Percentiles rank a stretch among this genome's conserved stretches.
Evolutionary conservation across 2,113 vertebrate species (phyloP).

Genomic region (Myotis davidii): DNA sequence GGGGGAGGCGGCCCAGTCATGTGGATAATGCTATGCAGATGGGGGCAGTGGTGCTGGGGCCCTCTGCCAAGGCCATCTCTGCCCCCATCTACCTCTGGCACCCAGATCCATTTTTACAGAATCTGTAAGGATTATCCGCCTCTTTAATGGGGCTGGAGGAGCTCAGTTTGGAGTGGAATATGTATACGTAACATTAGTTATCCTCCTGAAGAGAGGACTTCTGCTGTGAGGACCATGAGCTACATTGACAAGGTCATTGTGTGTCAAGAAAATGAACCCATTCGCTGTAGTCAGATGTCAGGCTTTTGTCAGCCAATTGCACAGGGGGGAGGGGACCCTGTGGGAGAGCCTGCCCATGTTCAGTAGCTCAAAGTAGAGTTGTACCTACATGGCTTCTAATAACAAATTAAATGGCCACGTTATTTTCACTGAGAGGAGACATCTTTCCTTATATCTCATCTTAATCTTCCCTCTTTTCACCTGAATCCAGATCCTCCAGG

Average conservation of each 20-base stretch:
- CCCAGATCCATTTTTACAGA: conserved; percentile 25
- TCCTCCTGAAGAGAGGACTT: background rate
- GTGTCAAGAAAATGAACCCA: background rate
- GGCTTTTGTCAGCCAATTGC: background rate
- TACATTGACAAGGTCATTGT: background rate
- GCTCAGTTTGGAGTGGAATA: background rate
- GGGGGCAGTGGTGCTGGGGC: conserved; percentile 47
- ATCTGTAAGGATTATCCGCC: background rate
- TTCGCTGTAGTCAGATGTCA: background rate
- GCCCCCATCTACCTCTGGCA: background rate
- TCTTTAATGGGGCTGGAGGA: background rate
- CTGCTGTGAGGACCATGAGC: background rate
- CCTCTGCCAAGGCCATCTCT: conserved; percentile 61
- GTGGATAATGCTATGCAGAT: conserved; percentile 77
- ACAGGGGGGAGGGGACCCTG: background rate
- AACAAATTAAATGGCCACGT: background rate
- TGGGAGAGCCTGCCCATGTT: background rate
- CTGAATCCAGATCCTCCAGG: background rate
- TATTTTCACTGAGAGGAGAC: background rate
- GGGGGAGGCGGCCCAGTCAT: conserved; percentile 57
- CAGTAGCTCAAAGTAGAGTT: background rate
- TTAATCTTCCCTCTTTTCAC: background rate
- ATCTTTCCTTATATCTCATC: background rate
- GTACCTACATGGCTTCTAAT: background rate
- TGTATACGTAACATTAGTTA: background rate